These are phyloP conservation scores for Tauraco hartlaubi DNA, from an alignment of 2,797 vertebrate species.

Conservation along the genomic window DNA sequence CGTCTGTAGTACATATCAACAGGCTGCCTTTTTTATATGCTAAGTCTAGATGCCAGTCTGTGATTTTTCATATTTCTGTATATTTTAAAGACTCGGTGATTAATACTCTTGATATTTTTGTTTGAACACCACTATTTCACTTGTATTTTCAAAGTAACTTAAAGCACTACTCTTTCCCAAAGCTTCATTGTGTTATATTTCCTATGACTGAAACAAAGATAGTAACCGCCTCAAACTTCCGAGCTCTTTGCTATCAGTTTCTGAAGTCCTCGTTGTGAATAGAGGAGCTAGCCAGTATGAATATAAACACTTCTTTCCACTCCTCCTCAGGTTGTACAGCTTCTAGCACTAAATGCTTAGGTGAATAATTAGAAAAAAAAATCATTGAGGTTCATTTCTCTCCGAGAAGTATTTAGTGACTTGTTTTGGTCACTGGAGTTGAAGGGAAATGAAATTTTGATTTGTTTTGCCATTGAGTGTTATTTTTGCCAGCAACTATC, in stretches of 20 bases:
- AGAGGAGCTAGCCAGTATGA: not conserved
- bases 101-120: not conserved
- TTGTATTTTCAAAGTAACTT: not conserved
- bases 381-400: not conserved
- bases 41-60: not conserved
- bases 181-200: not conserved
- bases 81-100: not conserved
- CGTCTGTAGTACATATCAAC: not conserved
- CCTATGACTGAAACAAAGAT: not conserved
- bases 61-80: not conserved
- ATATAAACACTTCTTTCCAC: not conserved
- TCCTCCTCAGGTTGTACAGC: not conserved
- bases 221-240: not conserved
- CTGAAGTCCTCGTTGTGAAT: not conserved
- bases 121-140: not conserved
- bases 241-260: not conserved
- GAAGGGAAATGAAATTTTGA: not conserved
- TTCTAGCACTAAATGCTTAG: not conserved
- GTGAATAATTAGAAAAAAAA: not conserved
- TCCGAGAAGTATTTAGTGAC: not conserved
- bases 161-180: not conserved
- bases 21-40: not conserved
- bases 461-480: not conserved
- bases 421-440: not conserved
- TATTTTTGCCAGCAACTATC: not conserved